Base-by-base conservation (phyloP, 1,140 invertebrate species). In the Teleogryllus occipitalis region DNA sequence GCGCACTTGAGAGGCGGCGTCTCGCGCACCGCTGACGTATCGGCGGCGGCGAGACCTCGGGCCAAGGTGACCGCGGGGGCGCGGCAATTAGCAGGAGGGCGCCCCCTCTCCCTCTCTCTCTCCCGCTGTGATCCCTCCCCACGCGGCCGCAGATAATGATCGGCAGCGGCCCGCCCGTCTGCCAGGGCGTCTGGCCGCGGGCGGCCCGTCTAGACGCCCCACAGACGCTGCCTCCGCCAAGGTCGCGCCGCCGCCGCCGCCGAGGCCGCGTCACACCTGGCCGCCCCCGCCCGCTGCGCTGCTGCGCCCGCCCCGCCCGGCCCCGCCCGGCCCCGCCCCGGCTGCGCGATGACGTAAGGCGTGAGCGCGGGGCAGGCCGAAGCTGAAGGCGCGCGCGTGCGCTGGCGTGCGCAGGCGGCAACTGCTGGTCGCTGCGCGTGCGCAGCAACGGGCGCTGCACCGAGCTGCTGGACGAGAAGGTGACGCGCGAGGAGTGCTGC, bases 401-500 rank as follows among this genome's bases (percentile, higher is more conserved):
- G 8, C 47, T 7, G 76, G 79, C 65, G 76, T 14, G 27, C 27
- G 27, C 85, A 94, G 93, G 90, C 84, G 93, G 93, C 80, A 93
- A 91, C 84, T 95, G 94, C 86, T 95, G 93, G 93, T 89, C 89
- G 79, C 87, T 88, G 22, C 88, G 89, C 79, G 90, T 91, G 88
- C 90, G 91, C 83, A 89, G 89, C 81, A 90, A 90, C 84, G 93
- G 92, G 47, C 90, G 91, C 21, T 95, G 94, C 86, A 92, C 90
- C 74, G 92, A 92, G 82, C 87, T 93, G 81, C 86, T 93, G 75
- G 89, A 89, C 80, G 89, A 92, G 82, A 89, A 89, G 80, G 89
- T 92, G 78, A 89, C 89, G 79, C 89, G 88, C 83, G 91, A 93
- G 82, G 89, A 93, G 81, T 95, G 94, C 85, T 95, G 93, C 86